phyloP scores from a whole-genome alignment of 1,140 invertebrate species.

The Nephila pilipes region DNA sequence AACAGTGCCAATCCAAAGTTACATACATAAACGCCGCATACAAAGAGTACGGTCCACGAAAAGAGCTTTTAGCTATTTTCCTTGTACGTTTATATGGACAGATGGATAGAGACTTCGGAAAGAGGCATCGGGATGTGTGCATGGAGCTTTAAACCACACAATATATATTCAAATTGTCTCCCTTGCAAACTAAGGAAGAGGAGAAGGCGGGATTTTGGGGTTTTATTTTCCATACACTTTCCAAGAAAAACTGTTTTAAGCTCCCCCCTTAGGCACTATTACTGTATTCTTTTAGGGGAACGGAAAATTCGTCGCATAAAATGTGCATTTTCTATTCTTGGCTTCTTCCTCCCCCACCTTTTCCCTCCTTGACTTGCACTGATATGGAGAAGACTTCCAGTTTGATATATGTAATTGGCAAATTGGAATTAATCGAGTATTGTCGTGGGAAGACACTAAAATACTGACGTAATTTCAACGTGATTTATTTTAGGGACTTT shows the following conservation, averaged over 20 bases:
- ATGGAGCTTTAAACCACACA: conserved; percentile 42
- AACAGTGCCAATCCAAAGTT: conserved; percentile 7
- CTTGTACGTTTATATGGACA: conserved; percentile 18
- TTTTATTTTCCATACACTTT: conserved; percentile 53
- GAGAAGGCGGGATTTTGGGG: conserved; percentile 4
- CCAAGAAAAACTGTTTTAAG: conserved; percentile 30
- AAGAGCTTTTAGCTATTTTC: conserved; percentile 23
- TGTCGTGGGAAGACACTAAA: too few species aligned
- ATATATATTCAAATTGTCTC: conserved; percentile 72
- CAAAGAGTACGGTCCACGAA: neutral
- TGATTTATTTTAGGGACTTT: too few species aligned
- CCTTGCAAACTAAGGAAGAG: neutral
- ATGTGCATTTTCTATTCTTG: conserved; percentile 1
- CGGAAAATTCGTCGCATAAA: neutral
- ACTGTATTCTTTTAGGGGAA: conserved; percentile 28
- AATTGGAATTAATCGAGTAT: too few species aligned
- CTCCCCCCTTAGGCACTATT: neutral
- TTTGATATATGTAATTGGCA: too few species aligned
- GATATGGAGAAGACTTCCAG: too few species aligned
- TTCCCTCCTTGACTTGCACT: neutral
- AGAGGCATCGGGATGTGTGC: neutral
- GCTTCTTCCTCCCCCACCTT: too few species aligned
- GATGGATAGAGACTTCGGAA: neutral
- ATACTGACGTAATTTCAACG: too few species aligned
- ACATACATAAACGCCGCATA: neutral